phyloP scores from a whole-genome alignment of 2,888 invertebrate species.

The Dolomedes plantarius region DNA sequence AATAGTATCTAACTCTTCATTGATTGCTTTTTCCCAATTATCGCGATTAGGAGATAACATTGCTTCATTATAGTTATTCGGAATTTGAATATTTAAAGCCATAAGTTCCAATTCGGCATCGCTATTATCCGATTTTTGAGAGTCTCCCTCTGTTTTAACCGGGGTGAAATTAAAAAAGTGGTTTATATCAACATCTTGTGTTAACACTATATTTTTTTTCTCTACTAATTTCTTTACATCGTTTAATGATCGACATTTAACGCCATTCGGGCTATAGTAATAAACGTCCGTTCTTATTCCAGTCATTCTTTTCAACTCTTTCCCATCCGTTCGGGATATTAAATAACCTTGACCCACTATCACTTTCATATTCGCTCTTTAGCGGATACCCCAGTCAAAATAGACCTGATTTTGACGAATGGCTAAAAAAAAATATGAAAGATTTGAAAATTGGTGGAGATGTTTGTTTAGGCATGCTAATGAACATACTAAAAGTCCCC shows the following conservation, averaged over 20 bases:
- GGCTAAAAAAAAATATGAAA: too few relatives aligned
- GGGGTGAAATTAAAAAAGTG: background rate
- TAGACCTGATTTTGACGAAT: too few relatives aligned
- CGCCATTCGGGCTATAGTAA: background rate
- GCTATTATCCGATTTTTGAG: background rate
- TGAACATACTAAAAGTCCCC: too few relatives aligned
- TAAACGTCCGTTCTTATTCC: background rate
- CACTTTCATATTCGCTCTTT: too few relatives aligned
- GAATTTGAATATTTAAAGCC: background rate
- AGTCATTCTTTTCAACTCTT: background rate
- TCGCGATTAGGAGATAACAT: too few relatives aligned
- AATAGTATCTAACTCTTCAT: background rate
- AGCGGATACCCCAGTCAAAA: too few relatives aligned
- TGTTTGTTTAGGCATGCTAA: too few relatives aligned
- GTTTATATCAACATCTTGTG: background rate
- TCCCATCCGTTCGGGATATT: background rate
- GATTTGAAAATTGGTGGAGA: too few relatives aligned
- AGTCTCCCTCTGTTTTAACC: background rate
- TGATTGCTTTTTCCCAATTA: background rate
- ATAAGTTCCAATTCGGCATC: too few relatives aligned
- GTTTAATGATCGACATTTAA: background rate
- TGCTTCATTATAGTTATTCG: too few relatives aligned
- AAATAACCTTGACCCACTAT: too few relatives aligned
- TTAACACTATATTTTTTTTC: background rate
- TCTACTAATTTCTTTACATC: background rate